Evolutionary conservation across 2,113 vertebrate genomes (phyloP), one percentile per base, ranked within the genome.

Genomic region (Casuarius casuarius): DNA sequence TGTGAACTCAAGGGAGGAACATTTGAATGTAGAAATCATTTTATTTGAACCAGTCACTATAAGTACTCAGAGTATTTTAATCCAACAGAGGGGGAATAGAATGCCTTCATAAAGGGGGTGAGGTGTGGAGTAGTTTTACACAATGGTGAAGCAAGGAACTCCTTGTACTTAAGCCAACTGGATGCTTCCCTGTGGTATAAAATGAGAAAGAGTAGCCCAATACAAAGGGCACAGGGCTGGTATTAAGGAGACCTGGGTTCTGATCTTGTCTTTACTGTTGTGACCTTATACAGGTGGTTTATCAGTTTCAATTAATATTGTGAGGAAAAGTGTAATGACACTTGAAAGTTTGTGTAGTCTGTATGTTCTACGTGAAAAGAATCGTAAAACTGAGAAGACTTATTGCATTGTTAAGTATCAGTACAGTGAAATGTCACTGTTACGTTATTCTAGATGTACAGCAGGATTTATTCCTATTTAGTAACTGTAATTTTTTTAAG

Each of bases 81-180:
- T 58, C 23, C 33, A 42, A 1, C 12, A 5, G 12, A 5, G 23
- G 33, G 51, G 38, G 44, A 51, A 6, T 10, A 46, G 40, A 38
- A 18, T 28, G 7, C 25, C 38, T 66, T 5, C 4, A 13, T n/a
- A 42, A 13, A 29, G 7, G 33, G 9, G 9, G 6, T 29, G 17
- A 63, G 23, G 9, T 33, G 0, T 4, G 3, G 49, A 31, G 21
- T 42, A 44, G 4, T 40, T 83, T 72, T 2, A 15, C 46, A 61
- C 5, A 10, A 0, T 3, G n/a, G 1, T 8, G 19, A 3, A 21
- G 59, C 1, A 12, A 38, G 31, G 38, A 73, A 23, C 13, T 59
- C 14, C 10, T 29, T 25, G 0, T 15, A 0, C 23, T 59, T 62
- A 29, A 58, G 4, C 19, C n/a, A 49, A 0, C 11, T 52, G n/a